Percentiles rank a stretch among this genome's conserved stretches.
Conservation (phyloP, 2,888 invertebrate genomes). For the Dynastes tityus region DNA sequence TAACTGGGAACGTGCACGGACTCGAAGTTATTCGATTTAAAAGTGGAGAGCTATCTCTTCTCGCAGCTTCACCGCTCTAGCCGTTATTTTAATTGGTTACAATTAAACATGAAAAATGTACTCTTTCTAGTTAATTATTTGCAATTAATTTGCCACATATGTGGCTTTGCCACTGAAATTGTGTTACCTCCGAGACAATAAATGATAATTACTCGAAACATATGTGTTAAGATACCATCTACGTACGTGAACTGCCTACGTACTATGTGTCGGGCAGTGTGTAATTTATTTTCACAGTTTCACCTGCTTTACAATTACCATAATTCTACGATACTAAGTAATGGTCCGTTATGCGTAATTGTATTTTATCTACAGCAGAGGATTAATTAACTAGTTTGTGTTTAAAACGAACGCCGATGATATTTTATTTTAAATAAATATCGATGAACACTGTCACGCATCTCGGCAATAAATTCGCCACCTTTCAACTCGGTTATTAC, state of each 20-base stretch:
- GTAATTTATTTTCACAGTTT: slow-evolving; percentile 49
- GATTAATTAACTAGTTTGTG: slow-evolving; percentile 25
- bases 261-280: slow-evolving; percentile 9
- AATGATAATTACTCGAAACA: slow-evolving; percentile 48
- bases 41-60: slow-evolving; percentile 19
- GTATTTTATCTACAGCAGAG: slow-evolving; percentile 35
- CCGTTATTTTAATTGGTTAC: slow-evolving; percentile 53
- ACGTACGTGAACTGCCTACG: slow-evolving; percentile 46
- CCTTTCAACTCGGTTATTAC: slow-evolving; percentile 8
- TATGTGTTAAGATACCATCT: slow-evolving; percentile 51
- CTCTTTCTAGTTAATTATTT: slow-evolving; percentile 52
- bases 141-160: slow-evolving; percentile 53
- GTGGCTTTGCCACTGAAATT: slow-evolving; percentile 51
- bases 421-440: slow-evolving; percentile 24
- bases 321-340: slow-evolving; percentile 44
- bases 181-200: slow-evolving; percentile 51
- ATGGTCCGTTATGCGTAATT: slow-evolving; percentile 41
- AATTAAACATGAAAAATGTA: slow-evolving; percentile 53
- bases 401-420: slow-evolving; percentile 13
- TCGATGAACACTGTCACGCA: neutral
- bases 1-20: slow-evolving; percentile 46
- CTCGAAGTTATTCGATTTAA: slow-evolving; percentile 19
- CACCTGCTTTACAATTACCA: slow-evolving; percentile 48
- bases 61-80: slow-evolving; percentile 34
- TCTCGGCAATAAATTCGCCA: neutral